Conservation (phyloP, 2,888 invertebrate genomes). For the Drosophila ustulata region DNA sequence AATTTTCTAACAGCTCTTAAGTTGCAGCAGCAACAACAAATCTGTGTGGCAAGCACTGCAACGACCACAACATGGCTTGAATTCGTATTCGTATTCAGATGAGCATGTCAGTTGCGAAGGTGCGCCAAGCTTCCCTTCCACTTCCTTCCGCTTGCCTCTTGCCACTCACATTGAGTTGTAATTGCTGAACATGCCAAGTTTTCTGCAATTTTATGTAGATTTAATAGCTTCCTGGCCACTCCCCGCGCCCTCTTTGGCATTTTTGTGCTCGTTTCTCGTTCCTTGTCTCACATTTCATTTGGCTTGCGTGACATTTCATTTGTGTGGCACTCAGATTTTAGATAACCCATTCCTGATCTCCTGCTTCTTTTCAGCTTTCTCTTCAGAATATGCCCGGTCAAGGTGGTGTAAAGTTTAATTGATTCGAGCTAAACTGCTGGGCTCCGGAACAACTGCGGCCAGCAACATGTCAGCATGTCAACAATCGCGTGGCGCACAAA, state of each 20-base stretch:
- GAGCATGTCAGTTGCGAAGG: constrained; percentile 76
- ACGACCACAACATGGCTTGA: constrained; percentile 21
- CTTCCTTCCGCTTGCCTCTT: not conserved
- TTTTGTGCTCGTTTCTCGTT: constrained; percentile 24
- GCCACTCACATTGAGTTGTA: constrained; percentile 59
- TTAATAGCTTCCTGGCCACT: constrained; percentile 76
- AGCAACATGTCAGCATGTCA: constrained; percentile 34
- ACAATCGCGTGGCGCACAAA: constrained; percentile 60
- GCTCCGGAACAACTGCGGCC: constrained; percentile 40
- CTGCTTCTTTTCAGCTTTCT: too few species aligned
- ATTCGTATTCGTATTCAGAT: constrained; percentile 69
- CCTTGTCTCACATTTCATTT: constrained; percentile 72
- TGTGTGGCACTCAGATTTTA: constrained; percentile 54
- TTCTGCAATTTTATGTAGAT: constrained; percentile 79
- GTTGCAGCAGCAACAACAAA: constrained; percentile 48
- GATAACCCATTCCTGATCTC: constrained; percentile 27
- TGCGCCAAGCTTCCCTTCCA: constrained; percentile 47
- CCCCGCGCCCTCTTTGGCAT: constrained; percentile 26
- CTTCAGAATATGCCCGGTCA: constrained; percentile 24
- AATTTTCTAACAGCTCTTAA: constrained; percentile 79
- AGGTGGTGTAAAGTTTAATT: constrained; percentile 55
- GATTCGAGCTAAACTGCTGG: constrained; percentile 50
- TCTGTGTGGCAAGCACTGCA: constrained; percentile 29
- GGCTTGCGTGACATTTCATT: constrained; percentile 78
- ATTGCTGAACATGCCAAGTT: constrained; percentile 80